Conservation (phyloP, 1,140 invertebrate species). For the Oncopodura yosiiana region DNA sequence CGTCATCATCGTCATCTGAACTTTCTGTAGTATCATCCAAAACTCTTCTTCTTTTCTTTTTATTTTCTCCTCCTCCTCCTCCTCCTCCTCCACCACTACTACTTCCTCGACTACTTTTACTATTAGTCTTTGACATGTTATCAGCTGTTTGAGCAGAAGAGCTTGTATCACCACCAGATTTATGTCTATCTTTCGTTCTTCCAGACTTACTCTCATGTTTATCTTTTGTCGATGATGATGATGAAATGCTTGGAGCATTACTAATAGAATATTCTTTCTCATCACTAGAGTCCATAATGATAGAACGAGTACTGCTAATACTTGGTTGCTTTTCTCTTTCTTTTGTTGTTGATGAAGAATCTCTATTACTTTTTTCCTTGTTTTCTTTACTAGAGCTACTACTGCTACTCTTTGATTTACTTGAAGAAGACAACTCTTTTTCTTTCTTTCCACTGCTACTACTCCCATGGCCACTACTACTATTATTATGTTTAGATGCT, state of each 20-base stretch:
- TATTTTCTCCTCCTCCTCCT: slow-evolving; percentile 44
- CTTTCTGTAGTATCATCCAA: too few species aligned
- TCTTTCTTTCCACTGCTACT: slow-evolving; percentile 22
- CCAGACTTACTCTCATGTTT: background rate
- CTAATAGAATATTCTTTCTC: slow-evolving; percentile 18
- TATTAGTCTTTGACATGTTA: background rate
- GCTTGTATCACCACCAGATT: slow-evolving; percentile 19
- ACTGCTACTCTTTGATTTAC: slow-evolving; percentile 25
- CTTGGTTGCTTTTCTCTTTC: slow-evolving; percentile 40
- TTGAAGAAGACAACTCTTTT: slow-evolving; percentile 11
- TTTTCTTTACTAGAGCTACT: slow-evolving; percentile 26
- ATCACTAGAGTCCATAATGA: slow-evolving; percentile 26
- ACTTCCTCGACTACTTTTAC: slow-evolving; percentile 9
- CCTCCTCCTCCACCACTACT: slow-evolving; percentile 32
- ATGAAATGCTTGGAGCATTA: too few species aligned
- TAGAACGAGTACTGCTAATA: slow-evolving; percentile 12
- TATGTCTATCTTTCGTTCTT: slow-evolving; percentile 25
- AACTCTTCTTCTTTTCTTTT: slow-evolving; percentile 38
- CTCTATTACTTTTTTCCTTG: slow-evolving; percentile 34
- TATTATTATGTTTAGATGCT: slow-evolving; percentile 17
- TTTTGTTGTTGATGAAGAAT: slow-evolving; percentile 25
- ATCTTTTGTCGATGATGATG: slow-evolving; percentile 17
- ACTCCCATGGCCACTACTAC: slow-evolving; percentile 5
- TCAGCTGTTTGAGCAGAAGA: slow-evolving; percentile 16
- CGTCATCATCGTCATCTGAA: slow-evolving; percentile 58